These are phyloP conservation scores for Hemiprocne comata DNA, from an alignment of 2,113 vertebrate species.

Conservation along the genomic window DNA sequence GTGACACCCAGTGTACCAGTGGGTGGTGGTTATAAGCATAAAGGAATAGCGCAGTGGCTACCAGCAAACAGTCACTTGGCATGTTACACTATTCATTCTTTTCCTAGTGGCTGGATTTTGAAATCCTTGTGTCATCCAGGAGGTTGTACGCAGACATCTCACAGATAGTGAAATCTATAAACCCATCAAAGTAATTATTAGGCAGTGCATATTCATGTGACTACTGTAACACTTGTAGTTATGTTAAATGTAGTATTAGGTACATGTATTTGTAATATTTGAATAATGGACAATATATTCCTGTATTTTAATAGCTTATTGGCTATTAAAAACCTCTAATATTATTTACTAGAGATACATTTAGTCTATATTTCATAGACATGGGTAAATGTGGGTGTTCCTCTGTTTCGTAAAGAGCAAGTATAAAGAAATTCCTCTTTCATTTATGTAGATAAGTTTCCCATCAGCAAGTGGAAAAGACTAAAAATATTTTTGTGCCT, in stretches of 20 bases:
- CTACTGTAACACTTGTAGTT: not conserved
- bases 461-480: not conserved
- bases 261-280: not conserved
- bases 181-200: not conserved
- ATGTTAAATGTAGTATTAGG: not conserved
- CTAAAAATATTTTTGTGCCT: not conserved
- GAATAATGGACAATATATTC: not conserved
- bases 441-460: not conserved
- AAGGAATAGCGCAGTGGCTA: not conserved
- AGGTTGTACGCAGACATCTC: not conserved
- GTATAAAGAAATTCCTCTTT: not conserved
- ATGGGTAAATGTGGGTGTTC: not conserved
- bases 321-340: not conserved
- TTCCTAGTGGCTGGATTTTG: not conserved
- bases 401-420: not conserved
- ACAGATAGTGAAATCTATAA: not conserved
- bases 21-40: not conserved
- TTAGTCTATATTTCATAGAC: not conserved
- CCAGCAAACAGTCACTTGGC: rapidly evolving
- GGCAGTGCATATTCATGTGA: not conserved
- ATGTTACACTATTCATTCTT: not conserved
- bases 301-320: not conserved
- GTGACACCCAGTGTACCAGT: not conserved
- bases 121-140: not conserved
- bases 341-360: not conserved